Evolutionary conservation across 2,113 vertebrate genomes (phyloP).

Genomic region (Copsychus sechellarum): DNA sequence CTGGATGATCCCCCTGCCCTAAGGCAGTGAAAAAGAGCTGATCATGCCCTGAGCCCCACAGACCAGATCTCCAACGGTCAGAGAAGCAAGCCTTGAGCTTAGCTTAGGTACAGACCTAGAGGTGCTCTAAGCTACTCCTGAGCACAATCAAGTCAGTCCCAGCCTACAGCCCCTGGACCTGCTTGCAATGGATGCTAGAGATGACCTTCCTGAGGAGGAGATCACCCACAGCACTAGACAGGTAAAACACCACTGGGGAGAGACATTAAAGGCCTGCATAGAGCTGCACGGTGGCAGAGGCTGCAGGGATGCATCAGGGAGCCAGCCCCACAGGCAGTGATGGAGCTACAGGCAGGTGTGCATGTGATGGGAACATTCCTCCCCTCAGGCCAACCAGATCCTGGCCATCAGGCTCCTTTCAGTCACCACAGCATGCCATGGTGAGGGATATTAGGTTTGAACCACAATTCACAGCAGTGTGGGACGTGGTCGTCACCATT

Average conservation of each 20-base stretch:
- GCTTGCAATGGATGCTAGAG: neutral
- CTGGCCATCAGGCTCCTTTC: neutral
- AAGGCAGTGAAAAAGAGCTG: neutral
- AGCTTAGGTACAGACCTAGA: neutral
- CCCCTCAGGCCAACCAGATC: neutral
- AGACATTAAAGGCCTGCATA: neutral
- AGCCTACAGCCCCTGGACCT: neutral
- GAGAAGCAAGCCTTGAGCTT: neutral
- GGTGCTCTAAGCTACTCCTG: neutral
- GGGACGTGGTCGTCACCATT: neutral
- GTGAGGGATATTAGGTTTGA: conserved; percentile 33
- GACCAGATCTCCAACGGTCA: neutral
- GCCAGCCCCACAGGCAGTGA: rapidly evolving
- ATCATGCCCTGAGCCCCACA: neutral
- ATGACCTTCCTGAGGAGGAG: neutral
- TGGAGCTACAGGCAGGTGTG: neutral
- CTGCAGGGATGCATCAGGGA: neutral
- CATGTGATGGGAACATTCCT: neutral
- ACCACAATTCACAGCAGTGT: neutral
- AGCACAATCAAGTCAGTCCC: neutral
- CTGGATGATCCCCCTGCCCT: neutral
- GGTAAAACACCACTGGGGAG: neutral
- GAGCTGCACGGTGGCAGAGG: neutral
- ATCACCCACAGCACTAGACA: neutral
- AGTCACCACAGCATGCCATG: neutral